Base-by-base conservation (phyloP, 2,888 invertebrate species). In the Mamestra brassicae region DNA sequence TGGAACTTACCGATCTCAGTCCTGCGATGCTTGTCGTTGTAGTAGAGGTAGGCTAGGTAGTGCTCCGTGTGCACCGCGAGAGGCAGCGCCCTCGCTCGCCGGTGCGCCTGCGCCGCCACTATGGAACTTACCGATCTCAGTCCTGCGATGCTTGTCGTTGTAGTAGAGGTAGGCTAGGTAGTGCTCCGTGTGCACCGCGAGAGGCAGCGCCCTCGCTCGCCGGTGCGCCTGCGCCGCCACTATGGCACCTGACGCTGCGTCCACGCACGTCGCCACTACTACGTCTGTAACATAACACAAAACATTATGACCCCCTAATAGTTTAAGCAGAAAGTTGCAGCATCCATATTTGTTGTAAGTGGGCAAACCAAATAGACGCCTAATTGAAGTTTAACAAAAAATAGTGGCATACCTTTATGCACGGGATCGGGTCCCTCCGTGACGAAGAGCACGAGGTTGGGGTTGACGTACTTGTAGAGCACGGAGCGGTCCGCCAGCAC, bases 401-500 rank as follows among this genome's bases (percentile, higher is more conserved):
- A n/a, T n/a, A 7, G 15, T 2, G 38, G 2, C 3, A 10, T 58
- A 98, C 98, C 97, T 97, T 98, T 98, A 87, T 98, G 98, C 69
- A 97, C 92, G 11, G 97, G 97, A 90, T 98, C 98, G 26, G 97
- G 97, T 50, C 98, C 98, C 90, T 98, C 97, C 0, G 98, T 98
- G 45, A 98, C 97, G 80, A 99, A 97, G 17, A 98, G 98, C 80
- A 99, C 97, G 84, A 99, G 97, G 96, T 99, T 99, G 47, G 99
- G 99, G 97, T 99, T 99, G 86, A 98, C 97, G 94, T 99, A 99
- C 95, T 99, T 99, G 97, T 99, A 99, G 55, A 99, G 97, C 71
- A 99, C 99, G 87, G 99, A 99, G 81, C 99, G 97, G 96, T 99
- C 99, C 54, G 98, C 98, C 85, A 99, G 96, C 67, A 99, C 99